Percentiles rank a stretch among this genome's conserved stretches.
Evolutionary conservation across 2,888 invertebrate species (phyloP).

Genomic region (Aproaerema taeniolella): DNA sequence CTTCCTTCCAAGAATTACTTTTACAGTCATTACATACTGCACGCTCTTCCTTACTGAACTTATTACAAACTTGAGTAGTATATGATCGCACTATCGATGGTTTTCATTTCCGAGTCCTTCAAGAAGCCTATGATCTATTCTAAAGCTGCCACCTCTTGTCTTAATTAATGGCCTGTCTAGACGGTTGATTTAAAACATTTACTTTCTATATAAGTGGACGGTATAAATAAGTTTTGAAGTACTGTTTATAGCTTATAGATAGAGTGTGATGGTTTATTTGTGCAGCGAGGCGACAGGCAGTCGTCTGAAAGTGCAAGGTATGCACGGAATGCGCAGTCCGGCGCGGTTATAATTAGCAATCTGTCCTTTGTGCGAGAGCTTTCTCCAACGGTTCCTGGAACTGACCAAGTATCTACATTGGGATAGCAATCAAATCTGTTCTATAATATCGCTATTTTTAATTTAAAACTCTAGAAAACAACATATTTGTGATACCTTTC

Average conservation of each 20-base stretch:
- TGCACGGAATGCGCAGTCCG: conserved; percentile 47
- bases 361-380: conserved; percentile 42
- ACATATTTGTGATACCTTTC: too few species aligned
- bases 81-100: not conserved
- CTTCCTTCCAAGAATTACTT: not conserved
- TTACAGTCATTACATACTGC: too few species aligned
- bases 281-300: too few species aligned
- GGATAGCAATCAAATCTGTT: too few species aligned
- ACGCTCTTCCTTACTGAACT: too few species aligned
- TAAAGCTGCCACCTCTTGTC: conserved; percentile 8
- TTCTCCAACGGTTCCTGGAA: conserved; percentile 41
- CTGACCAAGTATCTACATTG: too few species aligned
- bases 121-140: conserved; percentile 7
- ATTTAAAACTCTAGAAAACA: too few species aligned
- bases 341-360: conserved; percentile 50
- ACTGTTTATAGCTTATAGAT: too few species aligned
- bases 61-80: too few species aligned
- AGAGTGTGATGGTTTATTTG: too few species aligned
- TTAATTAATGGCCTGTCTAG: conserved; percentile 9
- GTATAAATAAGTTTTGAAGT: conserved; percentile 5
- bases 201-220: conserved; percentile 10
- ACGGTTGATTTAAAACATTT: conserved; percentile 5
- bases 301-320: conserved; percentile 30
- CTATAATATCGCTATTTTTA: too few species aligned
- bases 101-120: conserved; percentile 6